A percentile compares a stretch with the other conserved stretches of the same genome.
Conservation (phyloP, 53 echinoderm and acorn worm genomes). For the Antedon mediterranea region DNA sequence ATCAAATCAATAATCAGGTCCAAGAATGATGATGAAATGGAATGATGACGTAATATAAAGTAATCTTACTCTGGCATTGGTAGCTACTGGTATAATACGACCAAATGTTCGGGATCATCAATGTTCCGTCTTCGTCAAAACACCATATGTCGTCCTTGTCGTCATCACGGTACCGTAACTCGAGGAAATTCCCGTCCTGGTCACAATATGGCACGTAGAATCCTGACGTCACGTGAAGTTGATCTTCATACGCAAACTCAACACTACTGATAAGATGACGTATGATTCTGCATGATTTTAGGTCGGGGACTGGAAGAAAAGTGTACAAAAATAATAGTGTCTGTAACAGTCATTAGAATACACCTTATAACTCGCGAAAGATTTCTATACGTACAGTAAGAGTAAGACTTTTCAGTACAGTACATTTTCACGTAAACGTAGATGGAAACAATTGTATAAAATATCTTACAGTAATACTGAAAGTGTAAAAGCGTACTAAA, state of each 20-base stretch:
- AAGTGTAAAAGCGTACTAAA: too few species aligned
- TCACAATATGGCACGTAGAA: background rate
- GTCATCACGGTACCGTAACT: background rate
- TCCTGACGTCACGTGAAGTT: background rate
- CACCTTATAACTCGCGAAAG: too few species aligned
- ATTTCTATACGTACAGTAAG: too few species aligned
- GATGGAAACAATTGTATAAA: too few species aligned
- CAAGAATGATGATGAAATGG: too few species aligned
- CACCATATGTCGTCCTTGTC: background rate
- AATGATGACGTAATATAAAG: too few species aligned
- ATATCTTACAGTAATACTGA: too few species aligned
- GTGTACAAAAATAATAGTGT: too few species aligned
- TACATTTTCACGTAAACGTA: too few species aligned
- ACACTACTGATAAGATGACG: background rate
- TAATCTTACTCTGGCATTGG: background rate
- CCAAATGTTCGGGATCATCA: background rate
- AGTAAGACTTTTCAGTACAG: too few species aligned
- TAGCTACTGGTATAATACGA: background rate
- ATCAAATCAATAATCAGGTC: too few species aligned
- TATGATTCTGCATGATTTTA: background rate
- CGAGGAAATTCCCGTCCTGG: background rate
- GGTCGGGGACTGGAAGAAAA: background rate
- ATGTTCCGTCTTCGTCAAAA: background rate
- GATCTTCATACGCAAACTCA: background rate
- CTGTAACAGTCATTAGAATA: too few species aligned